phyloP scores from a whole-genome alignment of 1,140 invertebrate species.

The Dendrolimus punctatus region DNA sequence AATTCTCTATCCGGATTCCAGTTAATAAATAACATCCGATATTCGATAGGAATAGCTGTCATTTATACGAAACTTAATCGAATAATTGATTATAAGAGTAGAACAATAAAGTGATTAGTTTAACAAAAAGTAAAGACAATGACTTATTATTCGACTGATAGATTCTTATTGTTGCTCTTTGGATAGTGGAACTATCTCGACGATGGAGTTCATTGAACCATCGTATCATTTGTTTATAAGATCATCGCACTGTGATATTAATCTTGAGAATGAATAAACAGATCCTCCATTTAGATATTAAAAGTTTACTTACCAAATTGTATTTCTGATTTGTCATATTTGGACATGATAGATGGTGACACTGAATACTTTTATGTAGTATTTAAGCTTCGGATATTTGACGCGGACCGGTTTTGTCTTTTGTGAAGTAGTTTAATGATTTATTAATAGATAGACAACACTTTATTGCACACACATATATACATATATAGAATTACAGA shows the following conservation, averaged over 20 bases:
- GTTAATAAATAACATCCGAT: conserved; percentile 46
- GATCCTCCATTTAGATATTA: conserved; percentile 44
- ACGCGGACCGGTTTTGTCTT: too few species aligned
- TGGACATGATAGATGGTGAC: conserved; percentile 11
- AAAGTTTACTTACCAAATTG: conserved; percentile 36
- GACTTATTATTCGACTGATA: conserved; percentile 61
- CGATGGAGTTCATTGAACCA: conserved; percentile 31
- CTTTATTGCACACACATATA: too few species aligned
- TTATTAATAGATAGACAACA: too few species aligned
- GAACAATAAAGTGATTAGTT: conserved; percentile 69
- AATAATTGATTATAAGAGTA: conserved; percentile 64
- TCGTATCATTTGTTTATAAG: conserved; percentile 62
- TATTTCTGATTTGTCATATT: conserved; percentile 42
- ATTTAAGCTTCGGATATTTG: too few species aligned
- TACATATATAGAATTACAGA: too few species aligned
- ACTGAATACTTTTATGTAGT: not conserved
- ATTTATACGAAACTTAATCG: conserved; percentile 59
- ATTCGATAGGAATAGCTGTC: conserved; percentile 46
- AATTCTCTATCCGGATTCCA: conserved; percentile 11
- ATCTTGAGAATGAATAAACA: conserved; percentile 57
- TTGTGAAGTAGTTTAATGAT: too few species aligned
- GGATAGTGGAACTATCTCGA: conserved; percentile 43
- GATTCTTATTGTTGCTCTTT: conserved; percentile 46
- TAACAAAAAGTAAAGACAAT: conserved; percentile 63
- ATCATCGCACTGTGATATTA: conserved; percentile 53